These are phyloP conservation scores for Urosaurus nigricauda DNA, from an alignment of 2,797 vertebrate species.

Conservation along the genomic window DNA sequence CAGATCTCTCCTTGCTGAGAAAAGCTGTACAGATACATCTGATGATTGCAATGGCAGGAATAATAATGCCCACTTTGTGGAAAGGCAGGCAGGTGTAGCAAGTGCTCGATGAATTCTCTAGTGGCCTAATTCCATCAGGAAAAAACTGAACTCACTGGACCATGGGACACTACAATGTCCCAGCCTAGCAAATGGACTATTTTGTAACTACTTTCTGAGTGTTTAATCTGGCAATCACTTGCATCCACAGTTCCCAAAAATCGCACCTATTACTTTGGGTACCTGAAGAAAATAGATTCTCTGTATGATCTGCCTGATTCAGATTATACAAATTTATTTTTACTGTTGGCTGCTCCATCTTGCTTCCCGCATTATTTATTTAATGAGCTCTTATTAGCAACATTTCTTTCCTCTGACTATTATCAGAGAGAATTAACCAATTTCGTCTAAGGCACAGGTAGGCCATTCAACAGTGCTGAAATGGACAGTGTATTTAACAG, in stretches of 20 bases:
- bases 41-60: not conserved
- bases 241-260: conserved; percentile 12
- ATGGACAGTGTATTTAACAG: conserved; percentile 42
- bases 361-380: conserved; percentile 29
- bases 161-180: not conserved
- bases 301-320: conserved; percentile 32
- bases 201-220: conserved; percentile 22
- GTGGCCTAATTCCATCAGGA: not conserved
- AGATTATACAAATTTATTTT: conserved; percentile 56
- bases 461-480: conserved; percentile 27
- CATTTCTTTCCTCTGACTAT: conserved; percentile 57
- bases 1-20: not conserved
- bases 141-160: not conserved
- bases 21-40: not conserved
- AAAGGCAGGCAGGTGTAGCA: not conserved
- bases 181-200: not conserved
- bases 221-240: conserved; percentile 36
- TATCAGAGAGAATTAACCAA: conserved; percentile 27
- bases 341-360: conserved; percentile 44
- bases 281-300: conserved; percentile 36
- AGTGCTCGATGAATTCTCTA: not conserved
- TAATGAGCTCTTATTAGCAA: conserved; percentile 59
- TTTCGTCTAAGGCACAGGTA: conserved; percentile 30
- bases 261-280: conserved; percentile 43
- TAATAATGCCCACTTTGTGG: not conserved